Evolutionary conservation across 2,797 vertebrate genomes (phyloP), one percentile per base, ranked within the genome.

Genomic region (Microctenopoma steveboyesi): DNA sequence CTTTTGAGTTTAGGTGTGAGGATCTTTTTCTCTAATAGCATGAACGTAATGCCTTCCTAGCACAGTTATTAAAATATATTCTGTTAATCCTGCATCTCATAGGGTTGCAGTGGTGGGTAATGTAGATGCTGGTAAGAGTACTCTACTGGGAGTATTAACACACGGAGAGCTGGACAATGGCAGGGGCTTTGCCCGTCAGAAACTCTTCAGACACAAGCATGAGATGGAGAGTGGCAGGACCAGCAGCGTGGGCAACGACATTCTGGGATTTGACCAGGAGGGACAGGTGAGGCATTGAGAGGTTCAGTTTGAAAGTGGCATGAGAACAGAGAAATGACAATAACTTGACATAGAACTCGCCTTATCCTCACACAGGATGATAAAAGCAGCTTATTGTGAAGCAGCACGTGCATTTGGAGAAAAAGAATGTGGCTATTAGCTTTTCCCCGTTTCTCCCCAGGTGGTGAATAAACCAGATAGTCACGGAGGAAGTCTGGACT

Each of bases 41-140:
- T 7, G 10, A 48, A 15, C 16, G 30, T 47, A 22, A 0, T 52
- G 39, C 25, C 28, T 63, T 18, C 6, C n/a, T 53, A 28, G 16
- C 28, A 28, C 16, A 40, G 16, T 54, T 22, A 22, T 47, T 11
- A 10, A 3, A 28, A 73, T 16, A 71, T 46, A n/a, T 40, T 30
- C 61, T 48, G 42, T 22, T 51, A n/a, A 13, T 58, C 58, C 27
- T 45, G 33, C 55, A 0, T 43, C 50, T 15, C 51, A 6, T 86
- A 99, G 98, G 92, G 98, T 99, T 74, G 98, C 98, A 3, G 98
- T 98, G 13, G 98, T 99, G 71, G 98, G 97, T 65, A 99, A 99
- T 0, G 98, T 99, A 90, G 98, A 99, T 0, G 97, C 98, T 0
- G 98, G 97, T 9, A 99, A 99, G 88, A 98, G 97, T 79, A 99